Evolutionary conservation across 2,797 vertebrate species (phyloP), one percentile per base, ranked within the genome.

Genomic region (Microctenopoma stevenorrisi): DNA sequence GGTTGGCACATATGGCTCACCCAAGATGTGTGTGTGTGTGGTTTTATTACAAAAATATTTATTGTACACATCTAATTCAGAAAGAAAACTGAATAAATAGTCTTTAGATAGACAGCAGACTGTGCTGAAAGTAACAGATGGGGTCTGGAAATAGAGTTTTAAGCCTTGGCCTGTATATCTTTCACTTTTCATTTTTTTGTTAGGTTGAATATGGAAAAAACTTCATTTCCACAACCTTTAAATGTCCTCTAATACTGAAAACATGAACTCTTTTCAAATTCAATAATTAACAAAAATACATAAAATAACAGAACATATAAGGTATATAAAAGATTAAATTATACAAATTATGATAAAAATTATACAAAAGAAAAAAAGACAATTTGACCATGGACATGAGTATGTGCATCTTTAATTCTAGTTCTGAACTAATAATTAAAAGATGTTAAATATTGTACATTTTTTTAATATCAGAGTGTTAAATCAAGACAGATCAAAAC

Each of bases 101-200:
- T 47, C 33, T 43, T 64, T 12, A 48, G 25, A 57, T 62, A 76
- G 44, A 65, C 56, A 46, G 40, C 51, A 61, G 61, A 35, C 40
- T 59, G n/a, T 18, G 30, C 54, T 49, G 40, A 51, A 65, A 58
- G 9, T 63, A 68, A 50, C 68, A 72, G 74, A 82, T 75, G 63
- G 68, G 10, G 9, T 49, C 35, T 55, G 22, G 30, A 65, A 78
- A 78, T 63, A 64, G 48, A 71, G 42, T 50, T 43, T 64, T 9
- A 47, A 61, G 49, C 53, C 37, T 57, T 77, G 52, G 57, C 47
- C 28, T 42, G 18, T 18, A 56, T 43, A 46, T 64, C 12, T 57
- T 62, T 63, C 22, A 18, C 16, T 35, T 43, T 52, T 35, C 53
- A 44, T 44, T 30, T 40, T 44, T 30, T 53, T 33, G 25, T 30